Percentiles rank a stretch among this genome's conserved stretches.
Conservation (phyloP, 2,888 invertebrate species). For the Mechanitis messenoides region DNA sequence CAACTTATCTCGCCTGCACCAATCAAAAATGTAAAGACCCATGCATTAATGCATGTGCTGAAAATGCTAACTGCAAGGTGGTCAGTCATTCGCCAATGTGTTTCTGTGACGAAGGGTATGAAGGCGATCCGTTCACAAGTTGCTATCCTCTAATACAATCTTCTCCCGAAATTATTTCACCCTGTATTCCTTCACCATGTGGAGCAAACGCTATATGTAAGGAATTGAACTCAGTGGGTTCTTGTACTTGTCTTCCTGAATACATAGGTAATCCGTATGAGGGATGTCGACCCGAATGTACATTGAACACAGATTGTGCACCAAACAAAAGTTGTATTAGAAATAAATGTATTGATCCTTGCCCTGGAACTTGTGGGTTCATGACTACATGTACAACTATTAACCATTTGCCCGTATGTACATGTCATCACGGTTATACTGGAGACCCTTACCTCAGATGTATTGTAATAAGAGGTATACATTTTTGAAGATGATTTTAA, state of each 20-base stretch:
- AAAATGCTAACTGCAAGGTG: slow-evolving; percentile 82
- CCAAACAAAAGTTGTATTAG: slow-evolving; percentile 82
- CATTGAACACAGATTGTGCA: slow-evolving; percentile 82
- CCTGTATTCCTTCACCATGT: slow-evolving; percentile 79
- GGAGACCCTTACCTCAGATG: slow-evolving; percentile 85
- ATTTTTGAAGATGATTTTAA: background rate
- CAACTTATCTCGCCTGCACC: slow-evolving; percentile 79
- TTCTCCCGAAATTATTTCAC: slow-evolving; percentile 65
- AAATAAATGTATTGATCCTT: slow-evolving; percentile 86
- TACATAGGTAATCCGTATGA: slow-evolving; percentile 88
- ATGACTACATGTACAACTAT: slow-evolving; percentile 83
- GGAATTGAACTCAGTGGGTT: slow-evolving; percentile 76
- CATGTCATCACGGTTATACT: slow-evolving; percentile 80
- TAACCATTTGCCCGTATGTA: slow-evolving; percentile 82
- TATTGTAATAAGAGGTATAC: slow-evolving; percentile 54
- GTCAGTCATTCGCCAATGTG: slow-evolving; percentile 86
- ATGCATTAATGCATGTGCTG: slow-evolving; percentile 83
- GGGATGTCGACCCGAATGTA: slow-evolving; percentile 86
- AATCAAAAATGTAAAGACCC: slow-evolving; percentile 81
- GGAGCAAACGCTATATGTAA: slow-evolving; percentile 80
- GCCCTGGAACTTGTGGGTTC: slow-evolving; percentile 85
- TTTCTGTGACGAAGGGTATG: slow-evolving; percentile 79
- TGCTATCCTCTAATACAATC: slow-evolving; percentile 69
- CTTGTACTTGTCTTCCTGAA: slow-evolving; percentile 83
- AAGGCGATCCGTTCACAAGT: slow-evolving; percentile 82